phyloP scores from a whole-genome alignment of 2,888 invertebrate genomes.

The Spilosoma lubricipeda region DNA sequence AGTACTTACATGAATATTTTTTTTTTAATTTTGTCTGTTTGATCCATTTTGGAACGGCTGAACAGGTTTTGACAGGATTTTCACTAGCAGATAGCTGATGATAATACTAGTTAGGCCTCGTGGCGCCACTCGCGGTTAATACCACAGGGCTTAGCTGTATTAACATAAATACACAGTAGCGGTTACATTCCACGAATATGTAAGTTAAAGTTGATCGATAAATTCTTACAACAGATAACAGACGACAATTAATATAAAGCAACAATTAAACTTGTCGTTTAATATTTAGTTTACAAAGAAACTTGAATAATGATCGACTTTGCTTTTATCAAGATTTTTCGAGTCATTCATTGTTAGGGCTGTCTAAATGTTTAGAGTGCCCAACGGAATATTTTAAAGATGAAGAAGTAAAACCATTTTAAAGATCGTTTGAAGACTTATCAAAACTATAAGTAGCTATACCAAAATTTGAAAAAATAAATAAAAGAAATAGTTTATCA shows the following conservation, averaged over 20 bases:
- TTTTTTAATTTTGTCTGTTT: too few relatives aligned
- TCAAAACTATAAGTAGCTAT: too few relatives aligned
- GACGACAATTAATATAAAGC: slow-evolving; percentile 61
- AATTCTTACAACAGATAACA: slow-evolving; percentile 50
- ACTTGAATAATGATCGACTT: slow-evolving; percentile 60
- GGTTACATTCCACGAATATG: slow-evolving; percentile 15
- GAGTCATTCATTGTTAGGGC: slow-evolving; percentile 56
- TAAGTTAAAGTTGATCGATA: slow-evolving; percentile 29
- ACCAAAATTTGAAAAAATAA: too few relatives aligned
- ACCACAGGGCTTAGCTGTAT: neutral
- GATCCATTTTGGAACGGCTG: too few relatives aligned
- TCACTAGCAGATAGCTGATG: too few relatives aligned
- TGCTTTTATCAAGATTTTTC: slow-evolving; percentile 58
- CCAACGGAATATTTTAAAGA: neutral
- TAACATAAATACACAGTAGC: slow-evolving; percentile 13
- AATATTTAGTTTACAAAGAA: slow-evolving; percentile 56
- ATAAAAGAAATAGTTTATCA: too few relatives aligned
- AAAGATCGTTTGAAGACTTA: too few relatives aligned
- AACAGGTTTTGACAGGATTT: too few relatives aligned
- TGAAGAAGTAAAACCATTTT: too few relatives aligned
- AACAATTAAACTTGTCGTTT: slow-evolving; percentile 66
- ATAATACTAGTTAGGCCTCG: too few relatives aligned
- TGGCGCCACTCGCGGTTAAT: too few relatives aligned
- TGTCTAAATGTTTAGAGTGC: slow-evolving; percentile 17
- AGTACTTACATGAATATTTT: too few relatives aligned